These are phyloP conservation scores for Drosophila pallidifrons DNA, from an alignment of 1,140 invertebrate species.

Conservation along the genomic window DNA sequence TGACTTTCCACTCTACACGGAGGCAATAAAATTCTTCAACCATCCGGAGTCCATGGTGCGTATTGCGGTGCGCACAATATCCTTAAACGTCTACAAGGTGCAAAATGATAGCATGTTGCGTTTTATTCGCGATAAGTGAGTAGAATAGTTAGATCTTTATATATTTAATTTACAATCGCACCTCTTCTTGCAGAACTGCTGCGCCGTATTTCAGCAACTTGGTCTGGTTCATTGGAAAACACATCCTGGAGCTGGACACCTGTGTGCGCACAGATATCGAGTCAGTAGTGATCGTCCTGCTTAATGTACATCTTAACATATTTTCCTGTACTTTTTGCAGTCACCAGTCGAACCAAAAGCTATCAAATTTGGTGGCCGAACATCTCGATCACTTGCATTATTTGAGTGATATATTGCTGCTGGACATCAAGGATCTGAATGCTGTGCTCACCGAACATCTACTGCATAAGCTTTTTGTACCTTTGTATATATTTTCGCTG, in stretches of 20 bases:
- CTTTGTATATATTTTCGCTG: conserved; percentile 97
- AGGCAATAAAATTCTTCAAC: conserved; percentile 99
- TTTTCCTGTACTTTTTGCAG: conserved; percentile 84
- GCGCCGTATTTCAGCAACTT: conserved; percentile 99
- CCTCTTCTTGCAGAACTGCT: conserved; percentile 90
- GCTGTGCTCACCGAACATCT: conserved; percentile 98
- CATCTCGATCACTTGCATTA: conserved; percentile 99
- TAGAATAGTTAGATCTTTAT: neutral
- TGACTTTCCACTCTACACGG: conserved; percentile 99
- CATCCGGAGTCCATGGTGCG: conserved; percentile 99
- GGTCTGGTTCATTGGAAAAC: conserved; percentile 99
- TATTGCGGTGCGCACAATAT: conserved; percentile 98
- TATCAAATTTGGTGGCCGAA: conserved; percentile 98
- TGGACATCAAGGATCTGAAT: conserved; percentile 97
- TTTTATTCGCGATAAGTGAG: conserved; percentile 95
- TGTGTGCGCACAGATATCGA: conserved; percentile 98
- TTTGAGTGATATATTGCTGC: conserved; percentile 97
- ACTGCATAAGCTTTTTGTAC: conserved; percentile 96
- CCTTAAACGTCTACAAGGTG: conserved; percentile 98
- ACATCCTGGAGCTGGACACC: conserved; percentile 97
- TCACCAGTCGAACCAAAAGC: conserved; percentile 95
- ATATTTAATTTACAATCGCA: neutral
- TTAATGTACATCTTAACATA: no score
- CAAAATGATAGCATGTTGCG: conserved; percentile 97
- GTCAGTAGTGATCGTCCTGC: conserved; percentile 87